Evolutionary conservation across 2,113 vertebrate genomes (phyloP), one percentile per base, ranked within the genome.

Genomic region (Caretta caretta): DNA sequence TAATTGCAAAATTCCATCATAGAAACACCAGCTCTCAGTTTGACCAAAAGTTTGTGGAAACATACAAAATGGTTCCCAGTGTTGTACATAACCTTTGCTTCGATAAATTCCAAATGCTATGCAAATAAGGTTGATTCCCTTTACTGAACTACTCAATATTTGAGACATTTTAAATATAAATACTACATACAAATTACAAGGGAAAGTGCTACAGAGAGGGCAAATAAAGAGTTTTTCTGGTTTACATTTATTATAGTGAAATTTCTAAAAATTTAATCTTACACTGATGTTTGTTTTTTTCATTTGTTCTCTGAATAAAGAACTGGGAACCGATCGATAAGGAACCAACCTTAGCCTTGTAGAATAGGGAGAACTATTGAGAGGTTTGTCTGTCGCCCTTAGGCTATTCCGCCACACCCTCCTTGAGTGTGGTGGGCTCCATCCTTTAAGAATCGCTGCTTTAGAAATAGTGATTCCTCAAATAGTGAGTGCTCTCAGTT

Each of bases 281-380:
- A 80, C 51, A 80, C 72, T 84, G 83, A 89, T 95, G 20, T 42
- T 42, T 42, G 31, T 83, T 97, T 92, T 65, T 88, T 65, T 29
- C 11, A 94, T 87, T 50, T 0, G 0, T 27, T 79, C 84, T 93
- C 51, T 38, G 93, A 95, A 91, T 75, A 97, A 93, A 93, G 24
- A 89, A 91, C 65, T 92, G 89, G 90, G 83, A 97, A 69, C 35
- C 35, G 11, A 69, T 14, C 12, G 57, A 83, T 89, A 95, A 94
- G 1, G 50, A 96, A 72, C 57, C 65, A 29, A 57, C 90, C 89
- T 92, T 83, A 95, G 93, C 86, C 62, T 86, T 35, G 29, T 83
- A 79, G 83, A 84, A n/a, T 84, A 49, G 78, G 83, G 78, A 93
- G 95, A 95, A 87, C 81, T 89, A 88, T 91, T 79, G 93, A 96